phyloP scores from a whole-genome alignment of 2,888 invertebrate genomes.

The Orchesellides sinensis region DNA sequence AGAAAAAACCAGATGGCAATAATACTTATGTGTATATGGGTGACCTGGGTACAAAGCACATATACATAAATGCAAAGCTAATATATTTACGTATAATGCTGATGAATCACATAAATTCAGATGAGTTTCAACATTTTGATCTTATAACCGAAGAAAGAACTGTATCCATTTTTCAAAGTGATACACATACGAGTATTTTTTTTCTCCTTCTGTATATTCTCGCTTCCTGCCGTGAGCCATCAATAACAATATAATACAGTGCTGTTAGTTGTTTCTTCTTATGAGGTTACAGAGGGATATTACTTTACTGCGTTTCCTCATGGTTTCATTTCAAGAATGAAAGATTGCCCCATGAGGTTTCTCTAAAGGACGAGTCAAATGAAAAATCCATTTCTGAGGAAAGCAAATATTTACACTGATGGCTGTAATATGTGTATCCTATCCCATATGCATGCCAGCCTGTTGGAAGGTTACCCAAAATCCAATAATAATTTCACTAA shows the following conservation, averaged over 20 bases:
- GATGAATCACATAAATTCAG: slow-evolving; percentile 28
- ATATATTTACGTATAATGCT: background rate
- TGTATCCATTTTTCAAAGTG: background rate
- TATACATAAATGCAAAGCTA: too few species aligned
- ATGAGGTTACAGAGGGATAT: slow-evolving; percentile 14
- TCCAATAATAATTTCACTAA: slow-evolving; percentile 15
- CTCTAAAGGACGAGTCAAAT: slow-evolving; percentile 47
- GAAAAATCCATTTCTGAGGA: slow-evolving; percentile 41
- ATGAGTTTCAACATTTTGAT: slow-evolving; percentile 8
- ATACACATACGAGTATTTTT: slow-evolving; percentile 13
- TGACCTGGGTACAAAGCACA: too few species aligned
- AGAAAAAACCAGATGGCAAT: too few species aligned
- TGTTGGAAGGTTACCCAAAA: background rate
- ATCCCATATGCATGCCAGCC: background rate
- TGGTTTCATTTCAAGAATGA: slow-evolving; percentile 50
- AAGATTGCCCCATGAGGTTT: slow-evolving; percentile 59
- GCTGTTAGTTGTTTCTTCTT: slow-evolving; percentile 12
- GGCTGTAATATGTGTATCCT: background rate
- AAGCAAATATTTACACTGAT: slow-evolving; percentile 51
- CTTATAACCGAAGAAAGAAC: background rate
- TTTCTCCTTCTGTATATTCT: slow-evolving; percentile 30
- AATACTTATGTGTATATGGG: too few species aligned
- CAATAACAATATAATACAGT: slow-evolving; percentile 43
- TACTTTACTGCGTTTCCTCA: slow-evolving; percentile 5
- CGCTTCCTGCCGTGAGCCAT: slow-evolving; percentile 57